Conservation (phyloP, 2,113 vertebrate species). For the Telmatochromis sp. region DNA sequence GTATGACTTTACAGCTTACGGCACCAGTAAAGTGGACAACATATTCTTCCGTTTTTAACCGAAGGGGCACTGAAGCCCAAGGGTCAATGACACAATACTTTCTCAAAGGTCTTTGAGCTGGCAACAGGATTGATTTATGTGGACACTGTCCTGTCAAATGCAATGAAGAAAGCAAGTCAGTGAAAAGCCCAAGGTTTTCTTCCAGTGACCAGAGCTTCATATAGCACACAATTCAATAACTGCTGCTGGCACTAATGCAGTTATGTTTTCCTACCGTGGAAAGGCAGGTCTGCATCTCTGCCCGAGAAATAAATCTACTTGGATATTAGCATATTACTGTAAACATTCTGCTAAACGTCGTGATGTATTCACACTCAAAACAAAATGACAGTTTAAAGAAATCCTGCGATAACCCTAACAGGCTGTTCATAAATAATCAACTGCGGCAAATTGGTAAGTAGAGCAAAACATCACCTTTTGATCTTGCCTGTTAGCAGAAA, state of each 20-base stretch:
- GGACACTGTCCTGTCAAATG: constrained; percentile 63
- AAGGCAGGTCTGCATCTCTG: neutral
- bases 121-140: constrained; percentile 64
- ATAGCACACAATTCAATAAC: neutral
- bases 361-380: neutral
- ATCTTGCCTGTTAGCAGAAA: constrained; percentile 29
- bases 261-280: constrained; percentile 17
- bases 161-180: constrained; percentile 50
- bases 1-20: neutral
- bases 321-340: neutral
- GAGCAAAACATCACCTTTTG: constrained; percentile 16
- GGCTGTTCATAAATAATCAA: neutral
- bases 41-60: neutral
- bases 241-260: constrained; percentile 15
- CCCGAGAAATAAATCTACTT: neutral
- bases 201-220: neutral
- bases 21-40: neutral
- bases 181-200: constrained; percentile 30
- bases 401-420: neutral
- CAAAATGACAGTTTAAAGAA: neutral
- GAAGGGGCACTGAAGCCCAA: neutral
- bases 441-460: neutral
- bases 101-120: constrained; percentile 44
- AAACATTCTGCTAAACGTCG: neutral
- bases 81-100: constrained; percentile 38